phyloP scores from a whole-genome alignment of 2,797 vertebrate genomes.

The Sorex maritimensis region DNA sequence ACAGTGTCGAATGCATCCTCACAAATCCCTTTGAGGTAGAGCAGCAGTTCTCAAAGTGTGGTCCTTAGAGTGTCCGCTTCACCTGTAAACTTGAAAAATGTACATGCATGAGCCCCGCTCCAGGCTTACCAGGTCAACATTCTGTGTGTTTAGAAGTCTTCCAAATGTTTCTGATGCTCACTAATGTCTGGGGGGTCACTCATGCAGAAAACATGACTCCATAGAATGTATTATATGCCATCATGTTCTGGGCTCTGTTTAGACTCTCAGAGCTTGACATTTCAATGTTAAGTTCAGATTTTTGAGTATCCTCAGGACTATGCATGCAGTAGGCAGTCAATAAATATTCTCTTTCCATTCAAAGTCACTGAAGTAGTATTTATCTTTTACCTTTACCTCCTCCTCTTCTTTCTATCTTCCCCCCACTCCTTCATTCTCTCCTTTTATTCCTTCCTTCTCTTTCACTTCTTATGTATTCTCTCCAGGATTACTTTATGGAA shows the following conservation, averaged over 20 bases:
- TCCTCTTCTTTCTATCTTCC: too few relatives aligned
- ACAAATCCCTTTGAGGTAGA: not conserved
- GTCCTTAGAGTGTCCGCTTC: not conserved
- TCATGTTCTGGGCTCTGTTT: not conserved
- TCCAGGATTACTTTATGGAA: not conserved
- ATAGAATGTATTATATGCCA: slow-evolving; percentile 1
- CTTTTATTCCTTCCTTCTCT: not conserved
- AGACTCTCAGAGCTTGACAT: not conserved
- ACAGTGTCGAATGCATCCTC: slow-evolving; percentile 2
- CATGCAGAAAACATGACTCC: not conserved
- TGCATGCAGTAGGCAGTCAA: not conserved
- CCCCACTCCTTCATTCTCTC: not conserved
- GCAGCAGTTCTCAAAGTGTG: not conserved
- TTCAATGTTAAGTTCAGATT: slow-evolving; percentile 42
- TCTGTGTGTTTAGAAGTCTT: not conserved
- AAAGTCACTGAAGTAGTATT: not conserved
- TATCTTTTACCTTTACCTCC: not conserved
- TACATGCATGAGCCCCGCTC: not conserved
- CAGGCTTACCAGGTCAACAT: not conserved
- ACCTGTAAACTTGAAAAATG: not conserved
- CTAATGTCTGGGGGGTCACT: not conserved
- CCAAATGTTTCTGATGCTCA: not conserved
- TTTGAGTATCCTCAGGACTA: not conserved
- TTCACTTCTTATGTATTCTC: not conserved
- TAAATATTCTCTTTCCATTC: slow-evolving; percentile 8